Evolutionary conservation across 2,888 invertebrate species (phyloP).

Genomic region (Drosophila paucipuncta): DNA sequence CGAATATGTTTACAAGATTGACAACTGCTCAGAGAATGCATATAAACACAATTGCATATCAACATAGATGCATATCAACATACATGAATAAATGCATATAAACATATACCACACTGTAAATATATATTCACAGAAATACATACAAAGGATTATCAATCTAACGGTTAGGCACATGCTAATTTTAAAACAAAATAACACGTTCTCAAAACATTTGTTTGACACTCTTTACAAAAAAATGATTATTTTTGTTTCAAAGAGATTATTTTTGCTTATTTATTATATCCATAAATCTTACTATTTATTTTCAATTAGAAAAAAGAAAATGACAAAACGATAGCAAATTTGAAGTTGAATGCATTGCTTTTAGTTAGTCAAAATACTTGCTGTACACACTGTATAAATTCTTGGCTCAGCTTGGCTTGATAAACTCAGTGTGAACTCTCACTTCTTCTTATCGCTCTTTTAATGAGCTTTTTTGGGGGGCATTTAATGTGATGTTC

Average conservation of each 20-base stretch:
- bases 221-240: not conserved
- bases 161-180: not conserved
- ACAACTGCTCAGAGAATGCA: not conserved
- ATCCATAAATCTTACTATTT: not conserved
- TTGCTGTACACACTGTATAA: not conserved
- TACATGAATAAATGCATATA: not conserved
- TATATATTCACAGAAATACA: not conserved
- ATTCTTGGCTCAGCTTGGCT: not conserved
- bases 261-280: not conserved
- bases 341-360: not conserved
- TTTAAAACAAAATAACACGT: not conserved
- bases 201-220: not conserved
- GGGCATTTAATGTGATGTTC: not conserved
- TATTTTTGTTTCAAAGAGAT: not conserved
- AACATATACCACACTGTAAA: not conserved
- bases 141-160: not conserved
- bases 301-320: not conserved
- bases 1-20: not conserved
- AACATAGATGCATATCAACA: not conserved
- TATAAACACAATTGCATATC: not conserved
- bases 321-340: not conserved
- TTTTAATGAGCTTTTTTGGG: not conserved
- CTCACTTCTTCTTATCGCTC: constrained; percentile 12
- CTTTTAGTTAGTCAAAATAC: not conserved
- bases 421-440: constrained; percentile 29